Evolutionary conservation across 2,888 invertebrate genomes (phyloP), one percentile per base, ranked within the genome.

Genomic region (Sphaeridia pumilis): DNA sequence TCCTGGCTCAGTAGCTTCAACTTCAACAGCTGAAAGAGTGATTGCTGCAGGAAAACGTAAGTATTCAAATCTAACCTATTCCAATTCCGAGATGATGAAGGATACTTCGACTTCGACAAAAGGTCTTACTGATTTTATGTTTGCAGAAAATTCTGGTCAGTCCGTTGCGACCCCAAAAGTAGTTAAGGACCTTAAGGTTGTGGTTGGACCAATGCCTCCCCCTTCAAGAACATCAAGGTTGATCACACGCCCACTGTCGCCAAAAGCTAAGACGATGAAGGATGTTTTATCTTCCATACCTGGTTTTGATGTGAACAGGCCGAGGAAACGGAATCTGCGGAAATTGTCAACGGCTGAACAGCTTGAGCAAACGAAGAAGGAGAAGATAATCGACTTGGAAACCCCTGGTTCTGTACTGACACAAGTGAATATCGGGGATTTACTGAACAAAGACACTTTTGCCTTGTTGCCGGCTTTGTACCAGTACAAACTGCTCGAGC

Each of bases 381-480:
- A 92, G 73, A 92, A 93, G 49, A 86, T 87, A 70, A 87, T 95
- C 63, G 94, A 95, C 73, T 45, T 51, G 67, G 92, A 93, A 74
- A 92, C 93, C 38, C 92, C 94, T 21, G 92, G 93, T 69, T 94
- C 94, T 49, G 90, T 95, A 68, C 77, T 95, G 69, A 87, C 88
- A 49, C 87, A 87, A 69, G 89, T 89, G 44, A 93, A 93, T 74
- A 77, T 95, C 63, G 77, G 92, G 69, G 82, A 85, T 59, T 74
- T 95, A 63, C 76, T 95, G 55, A 74, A 92, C 71, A 88, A 89
- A 70, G 87, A 90, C 69, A 93, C 94, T 45, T 94, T 94, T 74
- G 81, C 84, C 60, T 75, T 82, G 64, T 77, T 93, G 66, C 90
- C 92, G 60, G 80, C 84, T 60, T 75, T 87, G 56, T 93, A 92